A percentile compares a stretch with the other conserved stretches of the same genome.
These are phyloP conservation scores for Auanema sp. DNA, from an alignment of 2,888 invertebrate genomes.

Conservation along the genomic window DNA sequence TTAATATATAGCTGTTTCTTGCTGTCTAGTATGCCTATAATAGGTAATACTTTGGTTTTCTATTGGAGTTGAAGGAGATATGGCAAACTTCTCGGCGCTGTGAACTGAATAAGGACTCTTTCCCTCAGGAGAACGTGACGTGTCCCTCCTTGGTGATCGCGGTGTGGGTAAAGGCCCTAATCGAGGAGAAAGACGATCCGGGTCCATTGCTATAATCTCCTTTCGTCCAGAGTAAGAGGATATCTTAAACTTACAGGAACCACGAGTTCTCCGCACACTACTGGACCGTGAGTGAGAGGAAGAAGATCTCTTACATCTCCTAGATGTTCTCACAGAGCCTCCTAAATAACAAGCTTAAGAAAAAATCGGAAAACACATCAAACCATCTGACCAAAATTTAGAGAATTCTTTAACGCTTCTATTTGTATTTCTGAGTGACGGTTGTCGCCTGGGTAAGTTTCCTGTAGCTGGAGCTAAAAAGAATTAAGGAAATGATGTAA, in stretches of 20 bases:
- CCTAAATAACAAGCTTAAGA: slow-evolving; percentile 10
- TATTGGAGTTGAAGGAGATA: background rate
- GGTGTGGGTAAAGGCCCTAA: too few species aligned
- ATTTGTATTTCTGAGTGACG: slow-evolving; percentile 35
- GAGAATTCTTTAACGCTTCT: slow-evolving; percentile 37
- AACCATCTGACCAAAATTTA: slow-evolving; percentile 36
- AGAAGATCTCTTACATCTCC: slow-evolving; percentile 19
- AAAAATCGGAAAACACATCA: background rate
- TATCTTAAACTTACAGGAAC: background rate
- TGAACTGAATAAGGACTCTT: background rate
- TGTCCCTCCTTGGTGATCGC: too few species aligned
- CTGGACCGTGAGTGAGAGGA: slow-evolving; percentile 6
- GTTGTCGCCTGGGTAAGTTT: slow-evolving; percentile 20
- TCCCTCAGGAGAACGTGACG: too few species aligned
- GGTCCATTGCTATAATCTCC: background rate
- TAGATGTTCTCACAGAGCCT: slow-evolving; percentile 20
- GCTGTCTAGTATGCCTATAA: too few species aligned
- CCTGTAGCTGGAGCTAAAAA: slow-evolving; percentile 27
- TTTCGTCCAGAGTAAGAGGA: background rate
- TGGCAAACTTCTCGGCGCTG: background rate
- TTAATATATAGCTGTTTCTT: too few species aligned
- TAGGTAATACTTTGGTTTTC: background rate
- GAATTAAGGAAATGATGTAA: background rate
- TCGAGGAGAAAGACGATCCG: too few species aligned
- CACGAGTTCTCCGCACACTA: slow-evolving; percentile 3